These are phyloP conservation scores for Hippocampus kuda DNA, from an alignment of 2,797 vertebrate species.

Conservation along the genomic window DNA sequence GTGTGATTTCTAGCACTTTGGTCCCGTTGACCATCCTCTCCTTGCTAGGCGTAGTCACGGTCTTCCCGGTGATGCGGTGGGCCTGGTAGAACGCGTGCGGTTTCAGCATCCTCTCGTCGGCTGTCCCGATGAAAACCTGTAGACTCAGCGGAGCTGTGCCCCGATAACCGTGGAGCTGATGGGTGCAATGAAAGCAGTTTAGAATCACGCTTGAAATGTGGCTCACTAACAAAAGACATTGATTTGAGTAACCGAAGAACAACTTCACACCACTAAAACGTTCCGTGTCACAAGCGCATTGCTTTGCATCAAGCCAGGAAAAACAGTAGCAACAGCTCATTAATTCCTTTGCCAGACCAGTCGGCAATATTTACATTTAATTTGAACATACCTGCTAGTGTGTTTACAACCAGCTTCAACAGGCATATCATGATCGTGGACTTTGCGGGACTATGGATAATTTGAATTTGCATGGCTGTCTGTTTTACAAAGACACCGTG, in stretches of 20 bases:
- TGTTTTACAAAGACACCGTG: background rate
- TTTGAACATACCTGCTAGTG: background rate
- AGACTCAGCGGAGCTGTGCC: slow-evolving; percentile 88
- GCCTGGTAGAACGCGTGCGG: slow-evolving; percentile 98
- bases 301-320: background rate
- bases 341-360: background rate
- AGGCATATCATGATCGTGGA: background rate
- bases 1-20: slow-evolving; percentile 91
- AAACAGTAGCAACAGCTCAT: background rate
- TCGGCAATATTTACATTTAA: background rate
- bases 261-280: background rate
- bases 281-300: background rate
- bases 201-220: background rate
- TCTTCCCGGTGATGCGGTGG: slow-evolving; percentile 98
- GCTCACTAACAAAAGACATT: too few species aligned
- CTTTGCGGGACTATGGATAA: background rate
- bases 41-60: slow-evolving; percentile 92
- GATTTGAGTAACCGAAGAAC: background rate
- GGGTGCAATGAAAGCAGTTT: background rate
- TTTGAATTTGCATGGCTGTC: background rate
- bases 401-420: background rate
- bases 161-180: slow-evolving; percentile 88
- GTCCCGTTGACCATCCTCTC: slow-evolving; percentile 90
- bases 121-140: slow-evolving; percentile 97
- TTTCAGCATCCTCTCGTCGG: slow-evolving; percentile 91